These are phyloP conservation scores for Hippocampus comes DNA, from an alignment of 2,113 vertebrate species.

Conservation along the genomic window DNA sequence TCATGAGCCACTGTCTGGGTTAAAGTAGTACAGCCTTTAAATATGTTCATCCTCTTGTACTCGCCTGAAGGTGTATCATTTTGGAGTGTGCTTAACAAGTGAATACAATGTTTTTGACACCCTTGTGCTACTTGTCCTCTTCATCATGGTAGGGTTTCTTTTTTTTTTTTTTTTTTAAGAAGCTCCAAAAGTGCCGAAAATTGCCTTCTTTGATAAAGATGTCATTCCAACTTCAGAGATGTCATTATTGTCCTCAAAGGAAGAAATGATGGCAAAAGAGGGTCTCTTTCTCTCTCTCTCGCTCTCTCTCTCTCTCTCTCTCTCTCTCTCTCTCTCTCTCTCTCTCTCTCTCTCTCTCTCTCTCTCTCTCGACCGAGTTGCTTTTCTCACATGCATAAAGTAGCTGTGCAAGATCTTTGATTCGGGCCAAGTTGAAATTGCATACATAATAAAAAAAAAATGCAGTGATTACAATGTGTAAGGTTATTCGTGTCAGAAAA, in stretches of 20 bases:
- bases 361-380: slow-evolving; percentile 15
- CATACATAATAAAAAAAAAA: slow-evolving; percentile 24
- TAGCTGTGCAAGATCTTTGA: slow-evolving; percentile 21
- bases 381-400: slow-evolving; percentile 17
- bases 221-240: slow-evolving; percentile 12
- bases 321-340: neutral
- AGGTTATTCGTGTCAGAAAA: slow-evolving; percentile 31
- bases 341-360: neutral
- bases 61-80: slow-evolving; percentile 1
- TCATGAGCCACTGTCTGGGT: slow-evolving; percentile 12
- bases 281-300: neutral
- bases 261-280: slow-evolving; percentile 13
- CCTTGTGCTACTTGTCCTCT: neutral
- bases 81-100: neutral
- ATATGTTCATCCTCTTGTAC: slow-evolving; percentile 12
- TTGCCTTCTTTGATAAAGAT: slow-evolving; percentile 12
- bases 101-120: slow-evolving; percentile 6
- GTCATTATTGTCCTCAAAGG: slow-evolving; percentile 19
- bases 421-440: slow-evolving; percentile 35
- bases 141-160: neutral
- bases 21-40: slow-evolving; percentile 21
- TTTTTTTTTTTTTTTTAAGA: neutral
- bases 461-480: slow-evolving; percentile 9
- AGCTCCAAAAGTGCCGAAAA: neutral
- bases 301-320: neutral